phyloP scores from a whole-genome alignment of 2,113 vertebrate genomes.

The Callopanchax toddi region DNA sequence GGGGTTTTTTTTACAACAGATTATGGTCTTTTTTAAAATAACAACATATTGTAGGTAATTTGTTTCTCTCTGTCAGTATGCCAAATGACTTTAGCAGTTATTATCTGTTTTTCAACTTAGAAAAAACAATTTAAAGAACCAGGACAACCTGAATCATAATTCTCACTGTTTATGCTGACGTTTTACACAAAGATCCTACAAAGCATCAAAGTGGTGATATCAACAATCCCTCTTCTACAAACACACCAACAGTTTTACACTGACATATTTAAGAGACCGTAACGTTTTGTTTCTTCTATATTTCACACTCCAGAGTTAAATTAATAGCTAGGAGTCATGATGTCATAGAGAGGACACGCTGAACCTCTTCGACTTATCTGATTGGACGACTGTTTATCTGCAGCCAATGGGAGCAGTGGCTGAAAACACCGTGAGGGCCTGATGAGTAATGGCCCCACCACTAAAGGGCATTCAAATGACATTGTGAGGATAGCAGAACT shows the following conservation, averaged over 20 bases:
- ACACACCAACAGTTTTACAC: constrained; percentile 31
- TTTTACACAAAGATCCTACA: not conserved
- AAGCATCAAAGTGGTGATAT: constrained; percentile 22
- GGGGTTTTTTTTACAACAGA: too few relatives aligned
- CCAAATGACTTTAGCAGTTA: too few relatives aligned
- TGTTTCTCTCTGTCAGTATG: too few relatives aligned
- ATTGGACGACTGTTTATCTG: constrained; percentile 50
- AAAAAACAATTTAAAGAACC: too few relatives aligned
- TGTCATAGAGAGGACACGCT: constrained; percentile 54
- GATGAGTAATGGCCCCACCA: constrained; percentile 66
- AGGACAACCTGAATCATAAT: too few relatives aligned
- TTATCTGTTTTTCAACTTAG: too few relatives aligned
- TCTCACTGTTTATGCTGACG: not conserved
- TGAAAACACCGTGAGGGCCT: constrained; percentile 25
- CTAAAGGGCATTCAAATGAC: constrained; percentile 78
- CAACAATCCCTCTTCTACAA: constrained; percentile 28
- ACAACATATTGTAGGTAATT: too few relatives aligned
- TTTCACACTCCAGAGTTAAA: constrained; percentile 51
- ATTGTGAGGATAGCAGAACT: constrained; percentile 78
- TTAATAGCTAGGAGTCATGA: constrained; percentile 50
- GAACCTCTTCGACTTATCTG: constrained; percentile 27
- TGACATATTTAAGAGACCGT: constrained; percentile 54
- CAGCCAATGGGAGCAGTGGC: constrained; percentile 48
- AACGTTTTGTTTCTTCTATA: constrained; percentile 40
- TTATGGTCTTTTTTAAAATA: too few relatives aligned